Evolutionary conservation across 1,140 invertebrate species (phyloP), one percentile per base, ranked within the genome.

Genomic region (Stratiolaelaps scimitus): DNA sequence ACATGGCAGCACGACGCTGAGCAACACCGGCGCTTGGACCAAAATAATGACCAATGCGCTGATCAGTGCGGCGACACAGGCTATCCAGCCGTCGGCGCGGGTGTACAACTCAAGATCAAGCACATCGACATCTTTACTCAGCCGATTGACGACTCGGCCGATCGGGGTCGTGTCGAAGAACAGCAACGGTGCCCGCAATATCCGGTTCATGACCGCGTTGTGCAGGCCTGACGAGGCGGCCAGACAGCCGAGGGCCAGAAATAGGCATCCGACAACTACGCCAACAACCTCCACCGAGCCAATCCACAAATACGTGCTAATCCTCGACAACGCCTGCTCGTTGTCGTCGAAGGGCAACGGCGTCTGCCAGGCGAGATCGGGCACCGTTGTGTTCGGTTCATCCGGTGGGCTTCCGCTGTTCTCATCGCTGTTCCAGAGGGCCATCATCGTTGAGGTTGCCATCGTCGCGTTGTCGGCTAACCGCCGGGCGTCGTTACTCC

Each of bases 201-300:
- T 76, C 64, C 80, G 79, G 67, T 75, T 73, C 53, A 87, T 74
- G 67, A 86, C 78, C 67, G 80, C 76, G 46, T 80, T 76, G 74
- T 88, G 85, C 23, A 87, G 75, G 67, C 72, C 74, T 69, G 79
- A 78, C 64, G 84, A 75, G 1, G 83, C 83, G 69, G 75, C 76
- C 64, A 77, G 65, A 60, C 29, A 56, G 68, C 7, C 47, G 47
- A 48, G 20, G 19, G 47, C 47, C 4, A 48, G 47, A 48, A 19
- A 48, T 28, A 48, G 15, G 15, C 47, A 48, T 7, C 47, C 47
- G 47, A 48, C 47, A 15, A 48, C 47, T 15, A 48, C 5, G 20
- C 47, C 47, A 4, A 4, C 28, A 7, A 48, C 4, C 15, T 48
- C 19, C 7, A 48, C 28, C 19, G 5, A 6, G 7, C 47, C 47